phyloP scores from a whole-genome alignment of 2,797 vertebrate species.

The Luscinia luscinia region DNA sequence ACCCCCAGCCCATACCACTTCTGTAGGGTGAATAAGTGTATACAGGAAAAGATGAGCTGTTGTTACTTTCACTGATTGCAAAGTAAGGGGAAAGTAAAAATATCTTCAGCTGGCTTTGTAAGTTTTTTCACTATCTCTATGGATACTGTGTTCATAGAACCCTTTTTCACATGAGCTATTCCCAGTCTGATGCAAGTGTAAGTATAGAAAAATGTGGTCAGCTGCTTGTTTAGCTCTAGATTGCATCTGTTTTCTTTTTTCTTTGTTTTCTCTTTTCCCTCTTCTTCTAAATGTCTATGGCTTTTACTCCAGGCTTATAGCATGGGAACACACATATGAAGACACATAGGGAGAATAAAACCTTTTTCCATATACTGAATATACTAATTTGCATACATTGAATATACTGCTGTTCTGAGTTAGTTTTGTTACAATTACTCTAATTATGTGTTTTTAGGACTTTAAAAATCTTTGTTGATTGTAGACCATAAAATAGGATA shows the following conservation, averaged over 20 bases:
- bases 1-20: not conserved
- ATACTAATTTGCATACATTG: not conserved
- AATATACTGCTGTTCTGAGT: not conserved
- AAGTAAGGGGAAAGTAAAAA: not conserved
- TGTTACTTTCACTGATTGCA: not conserved
- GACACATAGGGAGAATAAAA: not conserved
- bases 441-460: not conserved
- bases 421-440: not conserved
- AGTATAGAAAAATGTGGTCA: not conserved
- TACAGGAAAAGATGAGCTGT: not conserved
- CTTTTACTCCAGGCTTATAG: not conserved
- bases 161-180: not conserved
- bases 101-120: not conserved
- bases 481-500: not conserved
- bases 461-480: not conserved
- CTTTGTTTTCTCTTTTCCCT: not conserved
- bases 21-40: not conserved
- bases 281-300: not conserved
- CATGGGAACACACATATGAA: not conserved
- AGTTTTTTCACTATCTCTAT: not conserved
- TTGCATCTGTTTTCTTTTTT: not conserved
- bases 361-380: not conserved
- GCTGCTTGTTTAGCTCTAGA: not conserved
- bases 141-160: not conserved
- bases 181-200: not conserved